These are phyloP conservation scores for Archaeoteleia sp. DNA, from an alignment of 2,888 invertebrate genomes.

Conservation along the genomic window DNA sequence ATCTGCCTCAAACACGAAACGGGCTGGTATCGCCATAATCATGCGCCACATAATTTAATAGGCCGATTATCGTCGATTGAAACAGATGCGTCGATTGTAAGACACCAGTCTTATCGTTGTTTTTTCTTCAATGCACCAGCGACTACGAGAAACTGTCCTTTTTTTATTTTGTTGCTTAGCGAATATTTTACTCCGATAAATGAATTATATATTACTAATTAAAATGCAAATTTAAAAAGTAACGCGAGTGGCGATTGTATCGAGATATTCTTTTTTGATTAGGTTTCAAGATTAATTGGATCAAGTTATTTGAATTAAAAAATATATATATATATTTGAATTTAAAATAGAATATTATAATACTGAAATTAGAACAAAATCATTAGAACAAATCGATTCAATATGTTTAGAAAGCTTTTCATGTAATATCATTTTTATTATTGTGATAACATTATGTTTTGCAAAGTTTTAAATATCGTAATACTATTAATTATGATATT, in stretches of 20 bases:
- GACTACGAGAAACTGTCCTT: no score
- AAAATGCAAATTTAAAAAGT: constrained; percentile 5
- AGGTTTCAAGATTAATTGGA: no score
- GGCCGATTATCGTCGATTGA: constrained; percentile 42
- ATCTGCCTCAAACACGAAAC: constrained; percentile 44
- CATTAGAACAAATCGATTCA: no score
- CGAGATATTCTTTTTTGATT: not conserved
- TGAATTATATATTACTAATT: constrained; percentile 28
- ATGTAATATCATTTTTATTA: no score
- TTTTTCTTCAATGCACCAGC: constrained; percentile 14
- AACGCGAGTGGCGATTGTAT: constrained; percentile 3
- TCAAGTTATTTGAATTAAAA: no score
- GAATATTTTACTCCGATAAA: constrained; percentile 11
- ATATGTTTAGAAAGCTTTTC: no score
- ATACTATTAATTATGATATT: no score
- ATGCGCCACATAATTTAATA: constrained; percentile 46
- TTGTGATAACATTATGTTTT: no score
- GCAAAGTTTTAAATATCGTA: no score
- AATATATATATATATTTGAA: no score
- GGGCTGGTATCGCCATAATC: constrained; percentile 50
- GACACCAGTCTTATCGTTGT: constrained; percentile 17
- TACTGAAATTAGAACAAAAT: no score
- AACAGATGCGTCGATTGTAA: constrained; percentile 40
- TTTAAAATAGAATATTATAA: no score
- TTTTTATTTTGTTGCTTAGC: constrained; percentile 48